Base-by-base conservation (phyloP, 2,797 vertebrate species). In the Erpetoichthys calabaricus region DNA sequence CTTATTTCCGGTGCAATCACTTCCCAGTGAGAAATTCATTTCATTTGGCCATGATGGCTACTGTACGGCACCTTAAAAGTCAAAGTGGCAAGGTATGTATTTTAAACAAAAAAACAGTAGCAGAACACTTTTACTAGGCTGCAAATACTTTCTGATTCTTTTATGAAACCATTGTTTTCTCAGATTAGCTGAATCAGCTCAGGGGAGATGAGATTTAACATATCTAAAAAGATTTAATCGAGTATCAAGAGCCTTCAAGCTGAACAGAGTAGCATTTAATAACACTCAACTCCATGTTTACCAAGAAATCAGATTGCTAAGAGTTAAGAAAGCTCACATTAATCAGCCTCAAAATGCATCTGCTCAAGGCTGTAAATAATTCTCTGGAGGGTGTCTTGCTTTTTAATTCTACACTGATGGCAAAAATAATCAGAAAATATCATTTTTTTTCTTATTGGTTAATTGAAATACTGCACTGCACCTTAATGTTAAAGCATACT, bases 381-480 rank as follows among this genome's bases (percentile, higher is more conserved):
- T 52, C 51, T 41, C 53, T 42, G 44, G 53, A 54, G 5, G 53
- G 5, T 42, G 7, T 42, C 10, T 54, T 42, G 53, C 25, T 54
- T 41, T 7, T 41, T 42, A 54, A 54, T 42, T 54, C 3, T 54
- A 44, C 44, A 54, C 44, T 50, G 45, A 58, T 51, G 10, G 45
- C 57, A 53, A 8, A 25, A 7, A 8, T 5, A 58, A 45, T 53
- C 50, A 47, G 45, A 46, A 53, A 45, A 59, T 7, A 52, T 7
- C 42, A 42, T 47, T 46, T 59, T 45, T 47, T 51, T 45, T 62
- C 55, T 50, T 54, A 41, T 45, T 46, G 4, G 42, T 54, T 54
- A 59, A 59, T 53, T 53, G 51, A 45, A 59, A 54, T 43, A 10
- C 10, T 49, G 56, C 56, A 55, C 3, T 7, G n/a, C 7, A n/a